These are phyloP conservation scores for Ephialtes manifestator DNA, from an alignment of 2,888 invertebrate genomes.

Conservation along the genomic window DNA sequence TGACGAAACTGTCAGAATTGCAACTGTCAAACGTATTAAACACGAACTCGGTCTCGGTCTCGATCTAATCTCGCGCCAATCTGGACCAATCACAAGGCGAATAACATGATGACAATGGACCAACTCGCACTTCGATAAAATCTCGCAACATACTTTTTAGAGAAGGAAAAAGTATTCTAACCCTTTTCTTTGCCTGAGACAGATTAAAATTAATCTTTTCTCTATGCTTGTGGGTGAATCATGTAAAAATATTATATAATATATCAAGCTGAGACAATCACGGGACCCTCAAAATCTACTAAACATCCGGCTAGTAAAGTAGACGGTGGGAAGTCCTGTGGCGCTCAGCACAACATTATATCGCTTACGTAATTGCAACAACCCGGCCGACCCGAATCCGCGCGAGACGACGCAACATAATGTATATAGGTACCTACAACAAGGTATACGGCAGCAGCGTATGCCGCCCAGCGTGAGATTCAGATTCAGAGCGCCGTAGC, in stretches of 20 bases:
- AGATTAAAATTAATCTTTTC: not conserved
- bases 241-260: not conserved
- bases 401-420: constrained; percentile 75
- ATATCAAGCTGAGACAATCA: not conserved
- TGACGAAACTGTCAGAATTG: too few species aligned
- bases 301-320: constrained; percentile 56
- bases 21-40: too few species aligned
- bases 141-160: too few species aligned
- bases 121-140: too few species aligned
- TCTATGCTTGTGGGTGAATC: not conserved
- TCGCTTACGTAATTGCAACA: constrained; percentile 62
- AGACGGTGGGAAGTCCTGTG: constrained; percentile 56
- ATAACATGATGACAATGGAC: too few species aligned
- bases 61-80: too few species aligned
- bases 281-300: constrained; percentile 10
- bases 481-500: constrained; percentile 83
- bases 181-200: too few species aligned
- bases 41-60: too few species aligned
- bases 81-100: too few species aligned
- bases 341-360: constrained; percentile 53
- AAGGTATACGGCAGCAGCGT: constrained; percentile 29
- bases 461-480: constrained; percentile 83
- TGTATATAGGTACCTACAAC: constrained; percentile 36
- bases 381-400: constrained; percentile 84
- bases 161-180: too few species aligned